Evolutionary conservation across 2,888 invertebrate genomes (phyloP).

Genomic region (Eubasilissa splendida): DNA sequence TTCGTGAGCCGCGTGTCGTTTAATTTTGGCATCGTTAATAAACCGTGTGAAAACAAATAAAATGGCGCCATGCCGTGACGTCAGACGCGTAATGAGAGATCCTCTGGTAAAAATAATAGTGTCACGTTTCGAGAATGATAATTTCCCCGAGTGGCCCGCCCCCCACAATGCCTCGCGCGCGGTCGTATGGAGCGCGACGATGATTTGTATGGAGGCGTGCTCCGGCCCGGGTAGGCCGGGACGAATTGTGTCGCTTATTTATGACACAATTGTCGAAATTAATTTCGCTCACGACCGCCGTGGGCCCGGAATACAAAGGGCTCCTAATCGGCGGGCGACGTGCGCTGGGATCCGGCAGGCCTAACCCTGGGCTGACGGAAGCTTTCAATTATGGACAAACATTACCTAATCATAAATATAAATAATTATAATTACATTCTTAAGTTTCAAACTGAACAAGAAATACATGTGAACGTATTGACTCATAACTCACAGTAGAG

Average conservation of each 20-base stretch:
- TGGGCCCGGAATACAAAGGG: constrained; percentile 26
- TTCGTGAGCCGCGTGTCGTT: too few relatives aligned
- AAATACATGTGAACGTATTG: too few relatives aligned
- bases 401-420: too few relatives aligned
- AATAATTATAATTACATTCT: too few relatives aligned
- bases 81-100: not conserved
- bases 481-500: too few relatives aligned
- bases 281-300: constrained; percentile 37
- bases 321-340: not conserved
- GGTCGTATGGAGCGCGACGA: constrained; percentile 18
- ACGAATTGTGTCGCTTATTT: constrained; percentile 15
- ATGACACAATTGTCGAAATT: constrained; percentile 40
- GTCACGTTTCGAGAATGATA: constrained; percentile 11
- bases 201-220: constrained; percentile 10
- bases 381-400: not conserved
- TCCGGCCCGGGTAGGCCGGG: not conserved
- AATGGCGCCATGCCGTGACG: constrained; percentile 12
- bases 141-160: constrained; percentile 25
- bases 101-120: not conserved
- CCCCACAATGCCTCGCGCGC: constrained; percentile 26
- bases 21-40: too few relatives aligned
- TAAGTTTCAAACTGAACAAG: too few relatives aligned
- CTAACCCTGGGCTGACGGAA: not conserved
- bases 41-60: constrained; percentile 24
- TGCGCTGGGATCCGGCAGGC: constrained; percentile 18